Evolutionary conservation across 2,888 invertebrate genomes (phyloP), one percentile per base, ranked within the genome.

Genomic region (Polyommatus icarus): DNA sequence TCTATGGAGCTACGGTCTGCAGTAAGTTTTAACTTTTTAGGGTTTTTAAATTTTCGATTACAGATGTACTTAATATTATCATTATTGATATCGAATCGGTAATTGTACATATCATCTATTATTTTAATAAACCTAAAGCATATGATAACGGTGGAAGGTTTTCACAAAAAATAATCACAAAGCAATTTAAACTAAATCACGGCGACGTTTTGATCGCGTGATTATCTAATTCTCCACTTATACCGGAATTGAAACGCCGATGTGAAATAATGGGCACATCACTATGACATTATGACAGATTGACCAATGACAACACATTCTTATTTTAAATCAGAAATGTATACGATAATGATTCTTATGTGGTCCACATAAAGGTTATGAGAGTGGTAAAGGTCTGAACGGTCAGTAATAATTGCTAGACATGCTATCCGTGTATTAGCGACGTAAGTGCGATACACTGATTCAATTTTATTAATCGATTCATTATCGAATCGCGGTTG

Each of bases 341-440:
- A 54, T 5, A 54, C 54, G 18, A 54, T 54, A 54, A 54, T 54
- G 18, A 4, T 1, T 15, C 54, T 54, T 54, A 54, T 54, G 54
- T 54, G 15, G 54, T 18, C 18, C 54, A 1, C 54, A 54, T 54
- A 5, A 18, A 54, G 54, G 54, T 54, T 4, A 54, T 5, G 54
- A 54, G 15, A 54, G 18, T 54, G 54, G 54, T 54, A 54, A 18
- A 54, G 54, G 54, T 54, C 18, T 54, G 54, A 18, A 18, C 54
- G 18, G 54, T 4, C 15, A 89, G 87, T 91, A 92, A 91, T 91
- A 91, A 90, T 89, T 85, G 82, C 81, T 80, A 82, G 85, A 84
- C 93, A 92, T 92, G 93, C 92, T 87, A 92, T 91, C 88, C 91
- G 89, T 90, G 90, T 92, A 92, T 92, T 92, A 92, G 84, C 89